Evolutionary conservation across 1,140 invertebrate genomes (phyloP).

Genomic region (Pollicipes pollicipes): DNA sequence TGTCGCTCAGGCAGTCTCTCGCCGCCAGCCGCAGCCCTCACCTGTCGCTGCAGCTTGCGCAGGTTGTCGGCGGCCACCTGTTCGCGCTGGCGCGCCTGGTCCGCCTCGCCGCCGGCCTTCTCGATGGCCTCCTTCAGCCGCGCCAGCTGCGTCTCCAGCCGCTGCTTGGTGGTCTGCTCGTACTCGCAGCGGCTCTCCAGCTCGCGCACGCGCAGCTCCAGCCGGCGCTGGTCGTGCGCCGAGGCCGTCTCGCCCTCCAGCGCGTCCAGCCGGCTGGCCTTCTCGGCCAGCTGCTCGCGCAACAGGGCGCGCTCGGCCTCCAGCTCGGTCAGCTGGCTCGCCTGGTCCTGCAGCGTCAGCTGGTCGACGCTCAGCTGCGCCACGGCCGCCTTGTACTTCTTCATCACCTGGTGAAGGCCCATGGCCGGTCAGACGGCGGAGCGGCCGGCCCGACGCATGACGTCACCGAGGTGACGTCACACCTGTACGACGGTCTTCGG

Average conservation of each 20-base stretch:
- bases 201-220: constrained; percentile 67
- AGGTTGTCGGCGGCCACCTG: constrained; percentile 52
- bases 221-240: constrained; percentile 37
- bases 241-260: constrained; percentile 54
- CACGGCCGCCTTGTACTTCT: constrained; percentile 76
- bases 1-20: too few species aligned
- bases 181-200: constrained; percentile 74
- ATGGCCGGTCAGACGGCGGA: too few species aligned
- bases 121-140: constrained; percentile 69
- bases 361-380: constrained; percentile 71
- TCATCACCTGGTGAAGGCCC: constrained; percentile 65
- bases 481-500: too few species aligned
- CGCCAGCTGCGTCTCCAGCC: constrained; percentile 60
- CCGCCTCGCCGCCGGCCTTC: constrained; percentile 51
- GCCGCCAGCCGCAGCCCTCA: too few species aligned
- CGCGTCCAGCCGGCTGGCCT: constrained; percentile 52
- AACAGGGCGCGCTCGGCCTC: constrained; percentile 19
- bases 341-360: constrained; percentile 56
- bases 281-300: constrained; percentile 38
- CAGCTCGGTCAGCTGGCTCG: constrained; percentile 45
- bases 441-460: too few species aligned
- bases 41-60: constrained; percentile 44
- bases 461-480: too few species aligned
- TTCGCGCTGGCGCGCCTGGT: constrained; percentile 47
- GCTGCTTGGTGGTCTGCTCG: constrained; percentile 61